Base-by-base conservation (phyloP, 1,140 invertebrate genomes). In the Tenebrio molitor region DNA sequence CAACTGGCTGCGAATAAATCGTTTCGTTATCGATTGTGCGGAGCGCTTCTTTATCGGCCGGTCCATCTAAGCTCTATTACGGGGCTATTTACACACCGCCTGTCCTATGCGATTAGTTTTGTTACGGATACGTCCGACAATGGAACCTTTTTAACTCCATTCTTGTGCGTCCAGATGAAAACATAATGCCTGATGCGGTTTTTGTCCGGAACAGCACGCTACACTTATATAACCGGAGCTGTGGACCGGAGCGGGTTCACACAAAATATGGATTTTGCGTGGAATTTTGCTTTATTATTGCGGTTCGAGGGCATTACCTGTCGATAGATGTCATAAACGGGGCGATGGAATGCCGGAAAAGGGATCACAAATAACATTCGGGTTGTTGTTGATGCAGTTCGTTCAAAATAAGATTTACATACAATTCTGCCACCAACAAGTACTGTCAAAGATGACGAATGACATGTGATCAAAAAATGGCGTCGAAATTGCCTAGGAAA, bases 71-170 rank as follows among this genome's bases (percentile, higher is more conserved):
- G 67, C 41, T 74, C 66, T 65, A 74, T 76, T 72, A 76, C 69
- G n/a, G 41, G 53, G 66, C 63, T 76, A 76, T 76, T 76, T 76
- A 74, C 72, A 76, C 75, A 72, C 71, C 73, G 75, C 33, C 73
- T 74, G 75, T 76, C 75, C 29, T 69, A 70, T 70, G 29, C 75
- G 75, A 76, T 76, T 76, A 76, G 73, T 69, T 76, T 76, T 76
- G 73, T 74, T 76, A 74, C 72, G 75, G 75, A 76, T 76, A 76
- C 50, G 62, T 53, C 29, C 75, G 70, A 76, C 75, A 74, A 76
- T 74, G 39, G 69, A 70, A 41, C 62, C 72, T 68, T 71, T 69
- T 72, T 75, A 66, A 72, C 46, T 62, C 70, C 42, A 64, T 74
- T 74, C 67, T 46, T 39, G 62, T 36, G 15, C 65, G 44, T 33